A percentile compares a stretch with the other conserved stretches of the same genome.
Evolutionary conservation across 1,140 invertebrate genomes (phyloP).

Genomic region (Macrosteles quadrilineatus): DNA sequence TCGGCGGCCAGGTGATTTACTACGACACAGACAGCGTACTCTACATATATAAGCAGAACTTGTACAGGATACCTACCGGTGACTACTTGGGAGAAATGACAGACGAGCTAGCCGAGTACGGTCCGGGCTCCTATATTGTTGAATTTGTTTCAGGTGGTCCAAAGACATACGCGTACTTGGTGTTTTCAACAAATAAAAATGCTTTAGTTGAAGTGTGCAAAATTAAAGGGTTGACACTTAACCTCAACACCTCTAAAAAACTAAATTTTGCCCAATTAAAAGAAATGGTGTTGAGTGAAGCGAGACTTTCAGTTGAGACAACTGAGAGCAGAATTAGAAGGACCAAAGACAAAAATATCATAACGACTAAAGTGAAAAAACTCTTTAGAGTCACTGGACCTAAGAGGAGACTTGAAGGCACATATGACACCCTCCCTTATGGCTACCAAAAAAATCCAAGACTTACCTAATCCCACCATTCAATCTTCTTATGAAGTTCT

Average conservation of each 20-base stretch:
- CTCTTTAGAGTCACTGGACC: neutral
- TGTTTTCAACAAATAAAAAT: constrained; percentile 21
- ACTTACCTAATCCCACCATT: neutral
- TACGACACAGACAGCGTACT: constrained; percentile 51
- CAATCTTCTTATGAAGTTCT: too few relatives aligned
- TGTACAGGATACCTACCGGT: constrained; percentile 39
- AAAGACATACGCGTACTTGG: constrained; percentile 44
- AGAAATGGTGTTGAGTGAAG: constrained; percentile 2
- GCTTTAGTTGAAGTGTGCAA: constrained; percentile 34
- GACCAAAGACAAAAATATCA: neutral
- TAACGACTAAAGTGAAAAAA: neutral
- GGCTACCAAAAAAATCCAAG: neutral
- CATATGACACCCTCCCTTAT: neutral
- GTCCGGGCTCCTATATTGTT: constrained; percentile 41
- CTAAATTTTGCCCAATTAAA: constrained; percentile 41
- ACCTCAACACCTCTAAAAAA: constrained; percentile 30
- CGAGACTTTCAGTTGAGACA: neutral
- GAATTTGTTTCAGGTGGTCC: constrained; percentile 44
- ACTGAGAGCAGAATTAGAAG: neutral
- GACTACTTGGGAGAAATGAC: constrained; percentile 46
- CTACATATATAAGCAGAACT: constrained; percentile 35
- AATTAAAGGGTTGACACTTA: constrained; percentile 40
- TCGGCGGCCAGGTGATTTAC: constrained; percentile 47
- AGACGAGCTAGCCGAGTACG: constrained; percentile 43
- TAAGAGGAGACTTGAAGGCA: neutral